Evolutionary conservation across 2,888 invertebrate species (phyloP).

Genomic region (Nymphalis c-album): DNA sequence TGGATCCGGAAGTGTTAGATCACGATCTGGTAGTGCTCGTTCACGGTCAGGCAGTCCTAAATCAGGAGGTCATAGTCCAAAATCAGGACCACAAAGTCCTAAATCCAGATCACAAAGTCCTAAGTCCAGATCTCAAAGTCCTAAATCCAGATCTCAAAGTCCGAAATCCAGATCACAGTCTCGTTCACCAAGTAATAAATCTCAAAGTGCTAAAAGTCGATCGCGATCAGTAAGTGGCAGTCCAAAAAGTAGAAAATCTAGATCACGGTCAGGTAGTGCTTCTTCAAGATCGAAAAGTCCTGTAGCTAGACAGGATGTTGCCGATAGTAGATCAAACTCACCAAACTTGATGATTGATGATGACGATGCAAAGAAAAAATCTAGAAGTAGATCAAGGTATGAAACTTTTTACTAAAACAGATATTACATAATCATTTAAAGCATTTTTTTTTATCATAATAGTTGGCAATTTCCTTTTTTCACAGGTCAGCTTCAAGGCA

Average conservation of each 20-base stretch:
- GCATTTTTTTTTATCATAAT: not conserved
- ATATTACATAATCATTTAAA: not conserved
- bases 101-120: slow-evolving; percentile 59
- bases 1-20: slow-evolving; percentile 54
- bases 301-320: slow-evolving; percentile 55
- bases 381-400: slow-evolving; percentile 70
- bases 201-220: slow-evolving; percentile 53
- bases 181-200: slow-evolving; percentile 51
- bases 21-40: slow-evolving; percentile 50
- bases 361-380: slow-evolving; percentile 63
- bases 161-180: slow-evolving; percentile 51
- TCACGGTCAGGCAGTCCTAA: slow-evolving; percentile 60
- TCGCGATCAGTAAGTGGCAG: slow-evolving; percentile 74
- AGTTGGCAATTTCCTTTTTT: no score
- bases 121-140: slow-evolving; percentile 52
- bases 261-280: slow-evolving; percentile 57
- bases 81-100: slow-evolving; percentile 55
- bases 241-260: slow-evolving; percentile 59
- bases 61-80: slow-evolving; percentile 55
- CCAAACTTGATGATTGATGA: slow-evolving; percentile 80
- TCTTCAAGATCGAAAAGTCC: slow-evolving; percentile 66
- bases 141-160: slow-evolving; percentile 54
- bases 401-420: not conserved
- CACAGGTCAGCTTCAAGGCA: slow-evolving; percentile 61
- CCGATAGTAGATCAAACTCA: slow-evolving; percentile 77